Conservation (phyloP, 2,113 vertebrate species). For the Tyto alba region DNA sequence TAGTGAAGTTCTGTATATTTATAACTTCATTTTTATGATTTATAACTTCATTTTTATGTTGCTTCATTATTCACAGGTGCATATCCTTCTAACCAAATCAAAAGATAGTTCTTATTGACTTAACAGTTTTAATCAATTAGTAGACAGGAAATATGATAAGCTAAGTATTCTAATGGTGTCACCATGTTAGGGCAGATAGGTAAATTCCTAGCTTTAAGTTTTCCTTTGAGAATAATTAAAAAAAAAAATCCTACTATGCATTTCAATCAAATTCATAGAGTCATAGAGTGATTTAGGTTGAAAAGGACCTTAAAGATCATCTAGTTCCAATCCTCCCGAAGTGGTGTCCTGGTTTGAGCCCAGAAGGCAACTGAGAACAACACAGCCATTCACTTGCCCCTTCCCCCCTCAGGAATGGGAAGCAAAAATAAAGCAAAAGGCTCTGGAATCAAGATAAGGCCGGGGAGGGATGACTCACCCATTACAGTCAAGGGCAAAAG, state of each 20-base stretch:
- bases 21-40: neutral
- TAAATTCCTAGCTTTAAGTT: neutral
- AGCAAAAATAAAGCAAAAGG: too few relatives aligned
- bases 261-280: neutral
- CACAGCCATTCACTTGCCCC: too few relatives aligned
- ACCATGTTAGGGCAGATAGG: neutral
- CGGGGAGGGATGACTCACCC: too few relatives aligned
- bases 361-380: too few relatives aligned
- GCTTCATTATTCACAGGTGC: neutral
- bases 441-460: too few relatives aligned
- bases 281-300: too few relatives aligned
- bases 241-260: neutral
- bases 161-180: neutral
- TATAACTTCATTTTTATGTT: neutral
- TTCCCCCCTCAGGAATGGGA: too few relatives aligned
- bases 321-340: too few relatives aligned
- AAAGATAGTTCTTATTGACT: neutral
- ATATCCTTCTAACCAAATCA: neutral
- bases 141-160: neutral
- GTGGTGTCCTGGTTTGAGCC: too few relatives aligned
- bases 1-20: neutral
- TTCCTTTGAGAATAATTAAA: neutral
- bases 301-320: too few relatives aligned
- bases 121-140: neutral
- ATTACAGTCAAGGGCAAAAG: too few relatives aligned